Base-by-base conservation (phyloP, 2,888 invertebrate genomes). In the Tineola bisselliella region DNA sequence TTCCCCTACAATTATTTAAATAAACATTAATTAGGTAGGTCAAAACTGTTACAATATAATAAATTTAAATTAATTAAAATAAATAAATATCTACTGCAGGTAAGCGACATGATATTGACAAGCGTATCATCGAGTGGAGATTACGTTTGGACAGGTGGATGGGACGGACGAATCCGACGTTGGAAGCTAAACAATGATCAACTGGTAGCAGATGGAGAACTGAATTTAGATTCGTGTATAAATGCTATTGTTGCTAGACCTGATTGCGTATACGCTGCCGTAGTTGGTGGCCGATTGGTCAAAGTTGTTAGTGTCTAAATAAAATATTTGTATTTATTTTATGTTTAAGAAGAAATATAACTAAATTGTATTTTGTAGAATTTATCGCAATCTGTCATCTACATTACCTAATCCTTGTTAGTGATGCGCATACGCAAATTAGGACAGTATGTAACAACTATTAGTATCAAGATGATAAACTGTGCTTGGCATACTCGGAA, bases 91-190 rank as follows among this genome's bases (percentile, higher is more conserved):
- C 25, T 25, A 2, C 6, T 25, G 6, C 25, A 87, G 87, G 84
- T 76, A 0, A 87, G 87, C 63, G 82, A 86, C 61, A 81, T 87
- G 84, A 84, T 87, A 65, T 70, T 90, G 43, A 89, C 88, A 59
- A 80, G 81, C 63, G 64, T 90, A 52, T 77, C 83, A 25, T 72
- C 80, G 6, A 78, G 72, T 13, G 78, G 81, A 0, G 73, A 76
- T 62, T 72, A 75, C 63, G 79, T 84, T 6, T 91, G 89, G 80
- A 89, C 88, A 0, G 90, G 86, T 0, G 89, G 90, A 10, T 84
- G 88, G 77, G 89, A 90, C 65, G 90, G 90, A 13, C 73, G 73
- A 62, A 73, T 90, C 44, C 76, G 79, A 59, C 71, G 86, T 25
- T 86, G 81, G 81, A 78, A 75, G 63, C 77, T 84, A 44, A 63